Conservation (phyloP, 2,113 vertebrate species). For the Aramus guarauna region DNA sequence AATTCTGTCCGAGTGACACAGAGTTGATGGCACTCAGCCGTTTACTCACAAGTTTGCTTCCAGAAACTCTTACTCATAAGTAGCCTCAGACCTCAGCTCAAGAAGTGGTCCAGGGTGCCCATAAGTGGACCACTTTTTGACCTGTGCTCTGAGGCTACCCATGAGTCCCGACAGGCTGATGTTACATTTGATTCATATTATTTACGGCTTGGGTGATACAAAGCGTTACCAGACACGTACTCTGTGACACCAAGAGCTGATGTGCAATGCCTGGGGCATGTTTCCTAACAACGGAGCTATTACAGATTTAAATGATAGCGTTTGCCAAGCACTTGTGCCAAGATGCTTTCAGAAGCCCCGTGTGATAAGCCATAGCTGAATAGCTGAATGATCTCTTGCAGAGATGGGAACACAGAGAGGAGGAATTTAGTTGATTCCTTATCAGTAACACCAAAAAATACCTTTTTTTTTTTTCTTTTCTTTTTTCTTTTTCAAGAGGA, state of each 20-base stretch:
- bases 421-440: neutral
- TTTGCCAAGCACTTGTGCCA: constrained; percentile 25
- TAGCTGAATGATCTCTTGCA: neutral
- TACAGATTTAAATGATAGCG: neutral
- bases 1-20: accelerated
- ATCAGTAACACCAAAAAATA: neutral
- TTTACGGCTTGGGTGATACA: accelerated
- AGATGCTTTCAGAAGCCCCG: neutral
- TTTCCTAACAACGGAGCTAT: neutral
- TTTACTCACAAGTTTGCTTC: neutral
- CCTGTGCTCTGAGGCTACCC: neutral
- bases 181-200: neutral
- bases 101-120: no score
- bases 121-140: no score
- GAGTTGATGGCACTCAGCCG: neutral
- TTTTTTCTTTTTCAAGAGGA: neutral
- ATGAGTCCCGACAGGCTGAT: neutral
- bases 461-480: neutral
- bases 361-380: neutral
- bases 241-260: neutral
- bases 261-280: neutral
- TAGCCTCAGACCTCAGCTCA: no score
- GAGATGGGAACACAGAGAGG: neutral
- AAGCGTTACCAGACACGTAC: neutral
- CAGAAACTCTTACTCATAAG: neutral